These are phyloP conservation scores for Tapirus indicus DNA, from an alignment of 2,797 vertebrate species.

Conservation along the genomic window DNA sequence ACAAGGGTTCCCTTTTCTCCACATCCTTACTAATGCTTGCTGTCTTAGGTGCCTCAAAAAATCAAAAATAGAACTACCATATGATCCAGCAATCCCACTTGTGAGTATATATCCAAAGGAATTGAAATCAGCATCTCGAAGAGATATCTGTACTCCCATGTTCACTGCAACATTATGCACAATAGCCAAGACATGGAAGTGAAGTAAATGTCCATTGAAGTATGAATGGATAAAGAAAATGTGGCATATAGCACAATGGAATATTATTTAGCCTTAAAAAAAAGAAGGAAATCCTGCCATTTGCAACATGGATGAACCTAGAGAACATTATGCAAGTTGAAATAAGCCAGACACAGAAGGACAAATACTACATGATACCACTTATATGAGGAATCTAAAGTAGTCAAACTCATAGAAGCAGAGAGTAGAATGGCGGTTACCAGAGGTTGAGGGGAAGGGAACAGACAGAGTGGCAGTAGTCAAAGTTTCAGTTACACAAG, in stretches of 20 bases:
- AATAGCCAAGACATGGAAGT: neutral
- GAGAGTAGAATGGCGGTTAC: neutral
- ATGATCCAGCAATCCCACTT: neutral
- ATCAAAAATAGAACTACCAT: neutral
- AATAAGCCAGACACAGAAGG: neutral
- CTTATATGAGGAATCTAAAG: neutral
- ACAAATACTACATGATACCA: neutral
- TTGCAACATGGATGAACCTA: neutral
- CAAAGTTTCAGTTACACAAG: neutral
- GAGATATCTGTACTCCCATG: neutral
- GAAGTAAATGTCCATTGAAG: neutral
- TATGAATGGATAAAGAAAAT: neutral
- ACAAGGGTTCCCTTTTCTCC: neutral
- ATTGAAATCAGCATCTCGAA: neutral
- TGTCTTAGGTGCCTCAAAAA: neutral
- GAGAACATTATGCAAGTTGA: neutral
- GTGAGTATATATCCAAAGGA: neutral
- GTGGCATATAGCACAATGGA: neutral
- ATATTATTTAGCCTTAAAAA: neutral
- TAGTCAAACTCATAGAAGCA: neutral
- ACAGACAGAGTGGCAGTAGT: neutral
- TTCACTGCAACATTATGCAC: neutral
- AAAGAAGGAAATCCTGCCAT: neutral
- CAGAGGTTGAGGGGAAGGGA: neutral
- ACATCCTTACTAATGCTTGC: neutral